These are phyloP conservation scores for Diplogasteroides magnus DNA, from an alignment of 1,140 invertebrate species.

Conservation along the genomic window DNA sequence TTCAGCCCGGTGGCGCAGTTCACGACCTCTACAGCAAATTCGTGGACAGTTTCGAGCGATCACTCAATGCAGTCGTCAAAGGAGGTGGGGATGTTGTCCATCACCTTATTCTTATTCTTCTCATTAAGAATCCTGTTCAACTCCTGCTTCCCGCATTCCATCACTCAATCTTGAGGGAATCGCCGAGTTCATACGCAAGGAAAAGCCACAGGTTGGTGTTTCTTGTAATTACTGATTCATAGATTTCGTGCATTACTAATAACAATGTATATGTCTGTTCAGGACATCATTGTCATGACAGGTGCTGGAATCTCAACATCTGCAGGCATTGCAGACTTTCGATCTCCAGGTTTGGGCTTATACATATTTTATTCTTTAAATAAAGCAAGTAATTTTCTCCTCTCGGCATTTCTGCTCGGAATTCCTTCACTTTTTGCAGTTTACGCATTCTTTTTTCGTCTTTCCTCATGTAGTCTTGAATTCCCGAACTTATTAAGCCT, in stretches of 20 bases:
- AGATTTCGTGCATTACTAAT: neutral
- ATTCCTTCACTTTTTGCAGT: too few relatives aligned
- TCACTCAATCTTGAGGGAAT: slow-evolving; percentile 39
- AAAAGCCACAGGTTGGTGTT: slow-evolving; percentile 32
- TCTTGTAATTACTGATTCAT: neutral
- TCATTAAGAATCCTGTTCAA: slow-evolving; percentile 18
- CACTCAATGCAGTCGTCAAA: slow-evolving; percentile 16
- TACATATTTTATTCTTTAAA: too few relatives aligned
- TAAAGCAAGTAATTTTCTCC: too few relatives aligned
- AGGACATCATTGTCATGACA: slow-evolving; percentile 57
- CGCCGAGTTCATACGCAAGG: slow-evolving; percentile 37
- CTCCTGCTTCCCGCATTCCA: slow-evolving; percentile 30
- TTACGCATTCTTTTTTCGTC: too few relatives aligned
- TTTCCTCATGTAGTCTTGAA: neutral
- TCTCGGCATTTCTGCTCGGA: too few relatives aligned
- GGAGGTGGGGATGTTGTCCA: slow-evolving; percentile 12
- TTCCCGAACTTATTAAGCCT: neutral
- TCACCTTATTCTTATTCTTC: neutral
- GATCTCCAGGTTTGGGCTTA: slow-evolving; percentile 73
- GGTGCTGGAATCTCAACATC: slow-evolving; percentile 62
- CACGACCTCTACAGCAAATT: slow-evolving; percentile 25
- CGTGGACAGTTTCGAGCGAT: slow-evolving; percentile 28
- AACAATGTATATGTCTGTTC: neutral
- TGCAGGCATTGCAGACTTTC: slow-evolving; percentile 60
- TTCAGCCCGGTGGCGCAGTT: too few relatives aligned